Conservation (phyloP, 1,140 invertebrate species). For the Sweltsa coloradensis region DNA sequence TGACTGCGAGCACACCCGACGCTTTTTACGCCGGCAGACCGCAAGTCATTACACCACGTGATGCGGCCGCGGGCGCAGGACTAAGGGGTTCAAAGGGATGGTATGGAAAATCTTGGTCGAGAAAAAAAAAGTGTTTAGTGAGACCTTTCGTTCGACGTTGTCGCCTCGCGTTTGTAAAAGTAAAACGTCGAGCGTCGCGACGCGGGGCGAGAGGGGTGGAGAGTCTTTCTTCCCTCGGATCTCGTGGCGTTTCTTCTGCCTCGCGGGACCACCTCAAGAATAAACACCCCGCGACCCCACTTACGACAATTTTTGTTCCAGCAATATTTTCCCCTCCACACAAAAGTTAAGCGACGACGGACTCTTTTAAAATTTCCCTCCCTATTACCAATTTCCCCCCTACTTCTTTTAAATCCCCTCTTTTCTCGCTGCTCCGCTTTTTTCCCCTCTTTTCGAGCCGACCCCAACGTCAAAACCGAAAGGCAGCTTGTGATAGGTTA, state of each 20-base stretch:
- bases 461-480: conserved; percentile 11
- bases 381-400: not conserved
- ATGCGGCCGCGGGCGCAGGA: not conserved
- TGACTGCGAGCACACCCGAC: too few relatives aligned
- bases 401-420: not conserved
- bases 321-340: too few relatives aligned
- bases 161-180: conserved; percentile 5
- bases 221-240: too few relatives aligned
- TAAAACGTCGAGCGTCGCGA: not conserved
- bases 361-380: too few relatives aligned
- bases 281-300: too few relatives aligned
- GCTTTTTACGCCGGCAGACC: too few relatives aligned
- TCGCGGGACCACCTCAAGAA: too few relatives aligned
- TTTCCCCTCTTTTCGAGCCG: conserved; percentile 13
- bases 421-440: conserved; percentile 1
- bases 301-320: too few relatives aligned
- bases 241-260: too few relatives aligned
- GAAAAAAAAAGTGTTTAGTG: not conserved
- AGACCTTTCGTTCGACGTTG: not conserved
- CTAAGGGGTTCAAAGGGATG: not conserved
- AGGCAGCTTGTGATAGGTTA: conserved; percentile 15
- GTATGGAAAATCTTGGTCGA: not conserved
- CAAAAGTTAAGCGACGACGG: too few relatives aligned
- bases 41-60: not conserved
- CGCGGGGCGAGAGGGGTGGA: not conserved